Evolutionary conservation across 2,113 vertebrate genomes (phyloP).

Genomic region (Poeciliopsis occidentalis): DNA sequence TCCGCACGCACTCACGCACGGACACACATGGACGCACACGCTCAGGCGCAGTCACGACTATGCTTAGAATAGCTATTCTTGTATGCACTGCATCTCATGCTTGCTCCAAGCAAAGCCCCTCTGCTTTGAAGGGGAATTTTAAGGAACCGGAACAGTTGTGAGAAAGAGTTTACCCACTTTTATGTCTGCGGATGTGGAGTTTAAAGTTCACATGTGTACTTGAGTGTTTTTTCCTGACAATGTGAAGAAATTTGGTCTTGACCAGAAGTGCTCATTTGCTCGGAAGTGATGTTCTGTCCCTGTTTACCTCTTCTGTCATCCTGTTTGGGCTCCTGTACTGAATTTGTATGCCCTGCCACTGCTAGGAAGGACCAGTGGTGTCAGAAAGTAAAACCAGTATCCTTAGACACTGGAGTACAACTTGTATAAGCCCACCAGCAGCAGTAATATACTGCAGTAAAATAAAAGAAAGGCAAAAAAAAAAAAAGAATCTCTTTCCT

Average conservation of each 20-base stretch:
- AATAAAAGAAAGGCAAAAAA: constrained; percentile 29
- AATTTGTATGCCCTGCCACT: constrained; percentile 10
- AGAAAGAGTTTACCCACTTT: constrained; percentile 5
- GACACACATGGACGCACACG: constrained; percentile 15
- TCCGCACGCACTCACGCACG: constrained; percentile 29
- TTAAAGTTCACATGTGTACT: constrained; percentile 17
- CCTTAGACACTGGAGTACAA: constrained; percentile 46
- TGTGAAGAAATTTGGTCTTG: constrained; percentile 32
- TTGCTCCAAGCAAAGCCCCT: constrained; percentile 59
- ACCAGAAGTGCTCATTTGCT: constrained; percentile 30
- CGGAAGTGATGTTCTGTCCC: background rate
- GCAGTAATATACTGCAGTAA: constrained; percentile 35
- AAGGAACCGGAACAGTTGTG: constrained; percentile 67
- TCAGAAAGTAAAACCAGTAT: constrained; percentile 47
- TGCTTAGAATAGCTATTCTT: constrained; percentile 68
- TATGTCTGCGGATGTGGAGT: constrained; percentile 10
- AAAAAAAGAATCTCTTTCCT: constrained; percentile 41
- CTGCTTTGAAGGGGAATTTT: constrained; percentile 68
- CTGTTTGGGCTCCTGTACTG: constrained; percentile 4
- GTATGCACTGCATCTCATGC: constrained; percentile 56
- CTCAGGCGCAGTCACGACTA: constrained; percentile 62
- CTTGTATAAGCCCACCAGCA: constrained; percentile 48
- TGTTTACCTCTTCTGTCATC: background rate
- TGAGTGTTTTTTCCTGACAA: background rate
- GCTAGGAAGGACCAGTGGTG: constrained; percentile 30